phyloP scores from a whole-genome alignment of 2,113 vertebrate species.

The Phainopepla nitens region DNA sequence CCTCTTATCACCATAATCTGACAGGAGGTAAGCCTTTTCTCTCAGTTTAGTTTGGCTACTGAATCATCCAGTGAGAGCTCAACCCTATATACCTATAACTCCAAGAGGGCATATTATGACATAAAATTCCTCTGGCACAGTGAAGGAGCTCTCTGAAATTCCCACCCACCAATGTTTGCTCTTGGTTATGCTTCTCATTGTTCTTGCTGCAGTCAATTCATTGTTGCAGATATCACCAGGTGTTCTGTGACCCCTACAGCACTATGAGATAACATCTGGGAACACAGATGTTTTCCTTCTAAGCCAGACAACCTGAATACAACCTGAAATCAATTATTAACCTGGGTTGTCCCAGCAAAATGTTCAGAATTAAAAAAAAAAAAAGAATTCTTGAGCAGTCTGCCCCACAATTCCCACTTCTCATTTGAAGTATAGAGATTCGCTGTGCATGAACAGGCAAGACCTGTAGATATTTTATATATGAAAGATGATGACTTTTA shows the following conservation, averaged over 20 bases:
- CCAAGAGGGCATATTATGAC: not conserved
- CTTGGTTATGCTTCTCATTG: not conserved
- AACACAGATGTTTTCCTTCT: not conserved
- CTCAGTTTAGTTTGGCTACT: not conserved
- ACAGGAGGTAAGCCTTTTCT: not conserved
- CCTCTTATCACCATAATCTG: not conserved
- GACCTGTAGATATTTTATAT: not conserved
- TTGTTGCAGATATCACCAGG: not conserved
- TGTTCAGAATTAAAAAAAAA: not conserved
- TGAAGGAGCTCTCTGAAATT: not conserved
- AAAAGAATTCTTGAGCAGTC: not conserved
- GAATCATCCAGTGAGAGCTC: not conserved
- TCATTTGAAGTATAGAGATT: not conserved
- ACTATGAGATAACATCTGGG: not conserved
- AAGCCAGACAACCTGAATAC: not conserved
- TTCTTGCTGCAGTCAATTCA: not conserved
- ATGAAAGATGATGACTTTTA: not conserved
- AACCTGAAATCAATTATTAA: not conserved
- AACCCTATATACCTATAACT: not conserved
- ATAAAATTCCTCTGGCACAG: not conserved
- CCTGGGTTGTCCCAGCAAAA: not conserved
- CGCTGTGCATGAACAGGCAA: not conserved
- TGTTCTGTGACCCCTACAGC: not conserved
- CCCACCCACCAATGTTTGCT: not conserved
- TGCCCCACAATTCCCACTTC: not conserved